A percentile compares a stretch with the other conserved stretches of the same genome.
Conservation (phyloP, 2,113 vertebrate species). For the Crypturellus undulatus region DNA sequence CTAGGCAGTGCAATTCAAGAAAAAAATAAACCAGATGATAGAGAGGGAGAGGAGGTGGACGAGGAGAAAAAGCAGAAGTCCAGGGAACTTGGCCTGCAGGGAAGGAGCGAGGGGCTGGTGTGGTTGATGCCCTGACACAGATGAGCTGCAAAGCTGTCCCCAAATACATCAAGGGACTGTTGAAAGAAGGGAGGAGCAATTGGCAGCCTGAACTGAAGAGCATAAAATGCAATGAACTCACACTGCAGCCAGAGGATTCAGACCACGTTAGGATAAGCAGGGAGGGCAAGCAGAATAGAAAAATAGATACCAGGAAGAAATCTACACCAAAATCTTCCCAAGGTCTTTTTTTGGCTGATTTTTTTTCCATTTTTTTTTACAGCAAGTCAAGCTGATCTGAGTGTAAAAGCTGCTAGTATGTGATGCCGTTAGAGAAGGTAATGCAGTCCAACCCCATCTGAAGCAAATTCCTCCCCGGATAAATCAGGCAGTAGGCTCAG, state of each 20-base stretch:
- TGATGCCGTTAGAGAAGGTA: neutral
- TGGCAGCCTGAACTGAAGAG: accelerated
- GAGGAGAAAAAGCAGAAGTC: accelerated
- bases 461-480: constrained; percentile 43
- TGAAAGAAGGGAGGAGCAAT: neutral
- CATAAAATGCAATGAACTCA: neutral
- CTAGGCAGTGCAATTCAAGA: neutral
- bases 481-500: constrained; percentile 57
- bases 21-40: neutral
- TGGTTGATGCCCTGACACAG: neutral
- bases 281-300: neutral
- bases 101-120: neutral
- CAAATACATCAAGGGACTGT: neutral
- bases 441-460: neutral
- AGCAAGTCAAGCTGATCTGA: neutral
- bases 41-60: neutral
- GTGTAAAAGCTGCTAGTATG: accelerated
- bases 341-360: neutral
- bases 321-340: neutral
- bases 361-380: neutral
- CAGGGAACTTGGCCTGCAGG: neutral
- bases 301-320: neutral
- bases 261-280: neutral
- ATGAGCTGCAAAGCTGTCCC: neutral
- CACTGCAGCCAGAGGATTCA: neutral